phyloP scores from a whole-genome alignment of 1,140 invertebrate species.

The Zaprionus ghesquierei region DNA sequence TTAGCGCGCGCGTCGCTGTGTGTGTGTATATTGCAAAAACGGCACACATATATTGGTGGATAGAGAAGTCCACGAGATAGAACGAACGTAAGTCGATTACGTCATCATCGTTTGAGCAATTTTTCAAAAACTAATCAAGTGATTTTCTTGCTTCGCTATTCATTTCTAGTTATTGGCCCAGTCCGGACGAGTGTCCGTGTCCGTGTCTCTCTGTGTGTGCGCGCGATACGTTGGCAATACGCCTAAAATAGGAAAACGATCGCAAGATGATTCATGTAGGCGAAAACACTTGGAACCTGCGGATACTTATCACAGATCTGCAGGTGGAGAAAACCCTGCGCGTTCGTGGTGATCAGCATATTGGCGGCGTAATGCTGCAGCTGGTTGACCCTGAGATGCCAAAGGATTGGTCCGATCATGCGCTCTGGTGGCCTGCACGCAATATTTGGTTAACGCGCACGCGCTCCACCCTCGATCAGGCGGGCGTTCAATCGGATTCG shows the following conservation, averaged over 20 bases:
- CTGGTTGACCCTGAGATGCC: constrained; percentile 98
- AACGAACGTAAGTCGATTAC: constrained; percentile 68
- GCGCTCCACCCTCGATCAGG: constrained; percentile 97
- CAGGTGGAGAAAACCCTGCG: constrained; percentile 94
- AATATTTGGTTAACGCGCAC: constrained; percentile 98
- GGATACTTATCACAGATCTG: constrained; percentile 97
- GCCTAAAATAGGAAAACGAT: constrained; percentile 45
- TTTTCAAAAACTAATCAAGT: constrained; percentile 47
- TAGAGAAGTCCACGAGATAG: constrained; percentile 16
- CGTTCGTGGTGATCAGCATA: constrained; percentile 98
- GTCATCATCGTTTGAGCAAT: constrained; percentile 69
- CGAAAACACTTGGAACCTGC: constrained; percentile 98
- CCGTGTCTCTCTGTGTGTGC: constrained; percentile 5
- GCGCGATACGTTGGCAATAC: constrained; percentile 17
- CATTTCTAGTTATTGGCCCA: constrained; percentile 42
- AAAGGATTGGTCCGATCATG: constrained; percentile 99
- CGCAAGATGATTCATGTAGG: constrained; percentile 86
- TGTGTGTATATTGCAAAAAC: constrained; percentile 6
- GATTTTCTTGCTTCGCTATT: constrained; percentile 35
- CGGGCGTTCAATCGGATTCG: constrained; percentile 97
- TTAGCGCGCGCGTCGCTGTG: no score
- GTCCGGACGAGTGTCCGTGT: constrained; percentile 19
- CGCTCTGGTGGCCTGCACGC: constrained; percentile 98
- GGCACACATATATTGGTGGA: constrained; percentile 6
- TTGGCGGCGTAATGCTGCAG: constrained; percentile 99